Evolutionary conservation across 2,888 invertebrate species (phyloP).

Genomic region (Hemithea aestivaria): DNA sequence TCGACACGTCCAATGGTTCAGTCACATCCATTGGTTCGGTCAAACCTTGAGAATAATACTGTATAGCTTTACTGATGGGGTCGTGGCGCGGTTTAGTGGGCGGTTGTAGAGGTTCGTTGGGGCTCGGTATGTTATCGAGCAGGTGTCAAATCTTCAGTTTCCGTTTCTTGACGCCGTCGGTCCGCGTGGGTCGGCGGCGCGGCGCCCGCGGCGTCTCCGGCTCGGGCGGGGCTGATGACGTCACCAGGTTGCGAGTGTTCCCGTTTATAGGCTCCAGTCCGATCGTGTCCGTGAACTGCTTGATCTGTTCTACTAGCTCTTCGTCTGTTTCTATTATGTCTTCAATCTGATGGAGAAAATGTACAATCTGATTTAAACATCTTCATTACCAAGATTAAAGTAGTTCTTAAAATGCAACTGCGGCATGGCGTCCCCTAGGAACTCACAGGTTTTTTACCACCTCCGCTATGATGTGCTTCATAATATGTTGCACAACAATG

Average conservation of each 20-base stretch:
- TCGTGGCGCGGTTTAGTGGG: background rate
- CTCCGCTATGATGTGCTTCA: too few relatives aligned
- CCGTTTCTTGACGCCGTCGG: slow-evolving; percentile 33
- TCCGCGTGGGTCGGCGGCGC: slow-evolving; percentile 23
- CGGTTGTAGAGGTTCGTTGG: background rate
- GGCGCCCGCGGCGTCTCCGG: slow-evolving; percentile 57
- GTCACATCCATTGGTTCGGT: too few relatives aligned
- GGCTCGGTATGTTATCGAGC: background rate
- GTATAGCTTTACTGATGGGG: background rate
- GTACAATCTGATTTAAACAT: too few relatives aligned
- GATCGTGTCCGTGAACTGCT: slow-evolving; percentile 59
- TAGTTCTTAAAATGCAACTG: too few relatives aligned
- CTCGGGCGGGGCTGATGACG: slow-evolving; percentile 60
- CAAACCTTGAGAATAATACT: too few relatives aligned
- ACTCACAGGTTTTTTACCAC: too few relatives aligned
- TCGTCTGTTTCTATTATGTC: slow-evolving; percentile 66
- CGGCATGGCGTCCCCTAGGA: too few relatives aligned
- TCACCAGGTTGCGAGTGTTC: slow-evolving; percentile 65
- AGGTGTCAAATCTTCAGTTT: slow-evolving; percentile 30
- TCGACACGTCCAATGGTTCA: too few relatives aligned
- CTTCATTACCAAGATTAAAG: too few relatives aligned
- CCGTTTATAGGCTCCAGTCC: slow-evolving; percentile 51
- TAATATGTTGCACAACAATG: background rate
- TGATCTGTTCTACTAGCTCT: slow-evolving; percentile 57
- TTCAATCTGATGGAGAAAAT: slow-evolving; percentile 50